Percentiles rank a stretch among this genome's conserved stretches.
phyloP scores from a whole-genome alignment of 2,113 vertebrate genomes.

The Coregonus clupeaformis region DNA sequence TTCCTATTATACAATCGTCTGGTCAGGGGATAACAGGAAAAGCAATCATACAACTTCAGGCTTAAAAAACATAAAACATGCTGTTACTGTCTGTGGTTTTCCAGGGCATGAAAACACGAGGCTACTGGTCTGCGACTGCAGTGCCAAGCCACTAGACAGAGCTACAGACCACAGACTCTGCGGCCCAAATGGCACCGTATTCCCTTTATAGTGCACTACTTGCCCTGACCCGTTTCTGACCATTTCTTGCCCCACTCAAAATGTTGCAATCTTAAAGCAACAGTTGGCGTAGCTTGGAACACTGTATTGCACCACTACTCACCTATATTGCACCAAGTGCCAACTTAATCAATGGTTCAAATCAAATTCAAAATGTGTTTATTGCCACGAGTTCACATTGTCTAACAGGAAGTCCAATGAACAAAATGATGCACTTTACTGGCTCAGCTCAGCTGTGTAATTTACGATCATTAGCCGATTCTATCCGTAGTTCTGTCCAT shows the following conservation, averaged over 20 bases:
- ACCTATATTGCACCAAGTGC: background rate
- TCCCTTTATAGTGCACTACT: too few species aligned
- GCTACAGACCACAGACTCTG: background rate
- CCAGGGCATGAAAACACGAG: conserved; percentile 27
- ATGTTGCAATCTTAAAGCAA: background rate
- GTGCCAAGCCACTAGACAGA: too few species aligned
- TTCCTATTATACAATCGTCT: conserved; percentile 66
- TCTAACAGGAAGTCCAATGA: background rate
- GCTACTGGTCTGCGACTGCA: background rate
- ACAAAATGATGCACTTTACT: background rate
- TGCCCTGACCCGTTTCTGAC: too few species aligned
- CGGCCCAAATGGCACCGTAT: too few species aligned
- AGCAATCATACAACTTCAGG: conserved; percentile 62
- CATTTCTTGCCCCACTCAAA: background rate
- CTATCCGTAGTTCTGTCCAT: conserved; percentile 6
- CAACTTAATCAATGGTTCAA: background rate
- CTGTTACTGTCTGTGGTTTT: conserved; percentile 32
- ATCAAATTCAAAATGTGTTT: background rate
- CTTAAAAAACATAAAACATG: conserved; percentile 49
- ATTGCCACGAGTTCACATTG: background rate
- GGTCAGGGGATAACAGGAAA: conserved; percentile 69
- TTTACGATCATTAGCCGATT: background rate
- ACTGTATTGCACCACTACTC: too few species aligned
- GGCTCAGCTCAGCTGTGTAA: background rate
- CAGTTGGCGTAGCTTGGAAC: too few species aligned